Evolutionary conservation across 2,888 invertebrate species (phyloP).

Genomic region (Lobophora halterata): DNA sequence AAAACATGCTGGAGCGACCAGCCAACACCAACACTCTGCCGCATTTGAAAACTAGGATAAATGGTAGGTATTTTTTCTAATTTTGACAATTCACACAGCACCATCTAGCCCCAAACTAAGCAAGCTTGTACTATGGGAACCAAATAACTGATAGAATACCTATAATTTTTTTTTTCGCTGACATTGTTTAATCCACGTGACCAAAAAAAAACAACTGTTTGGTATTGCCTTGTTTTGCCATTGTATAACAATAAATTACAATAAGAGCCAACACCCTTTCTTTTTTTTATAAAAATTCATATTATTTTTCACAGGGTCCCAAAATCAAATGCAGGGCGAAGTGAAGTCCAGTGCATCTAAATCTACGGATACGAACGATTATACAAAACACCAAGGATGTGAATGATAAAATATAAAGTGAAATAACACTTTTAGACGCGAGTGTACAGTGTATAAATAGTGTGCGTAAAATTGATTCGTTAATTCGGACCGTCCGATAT

Average conservation of each 20-base stretch:
- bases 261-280: no score
- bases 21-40: constrained; percentile 58
- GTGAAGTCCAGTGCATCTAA: constrained; percentile 48
- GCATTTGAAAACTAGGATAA: constrained; percentile 55
- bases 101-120: no score
- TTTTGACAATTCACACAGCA: no score
- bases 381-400: constrained; percentile 44
- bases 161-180: no score
- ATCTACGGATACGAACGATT: constrained; percentile 51
- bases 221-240: no score
- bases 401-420: constrained; percentile 34
- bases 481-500: constrained; percentile 30
- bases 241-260: no score
- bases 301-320: constrained; percentile 43
- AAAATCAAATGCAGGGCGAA: constrained; percentile 44
- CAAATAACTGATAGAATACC: no score
- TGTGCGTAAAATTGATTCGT: constrained; percentile 15
- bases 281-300: constrained; percentile 1
- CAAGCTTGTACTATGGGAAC: no score
- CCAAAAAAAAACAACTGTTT: no score
- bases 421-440: constrained; percentile 10
- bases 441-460: constrained; percentile 30
- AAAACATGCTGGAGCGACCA: constrained; percentile 50
- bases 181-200: no score
- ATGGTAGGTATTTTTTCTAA: constrained; percentile 39